A percentile compares a stretch with the other conserved stretches of the same genome.
Conservation (phyloP, 2,888 invertebrate genomes). For the Epistrophe eligans region DNA sequence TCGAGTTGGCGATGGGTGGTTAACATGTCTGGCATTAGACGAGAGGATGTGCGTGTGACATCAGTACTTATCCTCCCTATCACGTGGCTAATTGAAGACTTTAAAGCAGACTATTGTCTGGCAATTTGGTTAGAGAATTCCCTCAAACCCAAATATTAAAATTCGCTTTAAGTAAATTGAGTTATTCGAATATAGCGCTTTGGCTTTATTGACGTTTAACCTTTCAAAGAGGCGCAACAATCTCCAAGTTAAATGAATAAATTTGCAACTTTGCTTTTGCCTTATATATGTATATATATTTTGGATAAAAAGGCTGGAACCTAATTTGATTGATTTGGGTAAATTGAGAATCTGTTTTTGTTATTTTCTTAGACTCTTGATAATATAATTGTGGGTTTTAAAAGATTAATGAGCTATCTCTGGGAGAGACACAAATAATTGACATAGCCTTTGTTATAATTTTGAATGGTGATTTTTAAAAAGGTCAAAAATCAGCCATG, state of each 20-base stretch:
- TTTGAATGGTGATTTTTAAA: neutral
- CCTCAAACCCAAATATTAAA: conserved; percentile 22
- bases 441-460: neutral
- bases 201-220: conserved; percentile 23
- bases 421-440: neutral
- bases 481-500: neutral
- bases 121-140: conserved; percentile 21
- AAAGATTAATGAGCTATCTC: conserved; percentile 17
- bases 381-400: conserved; percentile 12
- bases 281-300: too few species aligned
- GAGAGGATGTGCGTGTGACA: conserved; percentile 47
- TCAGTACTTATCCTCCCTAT: conserved; percentile 31
- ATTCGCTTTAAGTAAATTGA: conserved; percentile 40
- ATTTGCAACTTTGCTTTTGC: conserved; percentile 23
- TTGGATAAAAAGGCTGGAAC: neutral
- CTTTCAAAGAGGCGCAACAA: neutral
- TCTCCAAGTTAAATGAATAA: conserved; percentile 30
- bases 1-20: conserved; percentile 69
- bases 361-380: neutral
- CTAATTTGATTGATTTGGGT: conserved; percentile 26
- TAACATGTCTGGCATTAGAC: conserved; percentile 57
- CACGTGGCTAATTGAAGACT: conserved; percentile 56
- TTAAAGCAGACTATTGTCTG: conserved; percentile 54
- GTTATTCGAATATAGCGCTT: conserved; percentile 32
- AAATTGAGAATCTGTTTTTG: neutral